Evolutionary conservation across 2,888 invertebrate species (phyloP).

Genomic region (Palloptera scutellata): DNA sequence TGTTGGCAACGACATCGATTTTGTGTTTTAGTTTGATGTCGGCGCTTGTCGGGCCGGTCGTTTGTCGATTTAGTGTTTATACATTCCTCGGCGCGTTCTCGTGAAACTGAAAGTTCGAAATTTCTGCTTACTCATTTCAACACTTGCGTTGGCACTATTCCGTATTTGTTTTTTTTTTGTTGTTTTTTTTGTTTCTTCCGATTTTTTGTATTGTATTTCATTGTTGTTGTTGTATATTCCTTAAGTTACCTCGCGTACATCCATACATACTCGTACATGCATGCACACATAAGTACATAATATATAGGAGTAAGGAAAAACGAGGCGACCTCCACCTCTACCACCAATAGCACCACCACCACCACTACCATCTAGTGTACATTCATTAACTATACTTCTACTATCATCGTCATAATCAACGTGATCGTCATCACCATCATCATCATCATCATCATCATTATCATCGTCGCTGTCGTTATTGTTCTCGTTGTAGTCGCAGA

Average conservation of each 20-base stretch:
- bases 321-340: not conserved
- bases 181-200: too few species aligned
- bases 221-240: too few species aligned
- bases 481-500: conserved; percentile 22
- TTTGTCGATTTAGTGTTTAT: not conserved
- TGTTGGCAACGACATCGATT: not conserved
- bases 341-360: conserved; percentile 28
- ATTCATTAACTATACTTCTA: conserved; percentile 14
- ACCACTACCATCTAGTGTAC: not conserved
- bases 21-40: conserved; percentile 12
- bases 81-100: not conserved
- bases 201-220: too few species aligned
- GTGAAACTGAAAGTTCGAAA: conserved; percentile 1
- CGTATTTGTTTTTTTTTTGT: too few species aligned
- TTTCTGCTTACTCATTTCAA: not conserved
- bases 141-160: too few species aligned
- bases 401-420: conserved; percentile 30
- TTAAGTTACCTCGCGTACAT: not conserved
- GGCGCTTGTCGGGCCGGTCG: conserved; percentile 7
- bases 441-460: conserved; percentile 14
- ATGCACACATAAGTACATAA: conserved; percentile 2
- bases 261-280: not conserved
- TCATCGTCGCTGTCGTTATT: conserved; percentile 2
- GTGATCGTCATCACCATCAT: conserved; percentile 16
- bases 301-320: conserved; percentile 25